A percentile compares a stretch with the other conserved stretches of the same genome.
Conservation (phyloP, 2,888 invertebrate genomes). For the Hololepta plana region DNA sequence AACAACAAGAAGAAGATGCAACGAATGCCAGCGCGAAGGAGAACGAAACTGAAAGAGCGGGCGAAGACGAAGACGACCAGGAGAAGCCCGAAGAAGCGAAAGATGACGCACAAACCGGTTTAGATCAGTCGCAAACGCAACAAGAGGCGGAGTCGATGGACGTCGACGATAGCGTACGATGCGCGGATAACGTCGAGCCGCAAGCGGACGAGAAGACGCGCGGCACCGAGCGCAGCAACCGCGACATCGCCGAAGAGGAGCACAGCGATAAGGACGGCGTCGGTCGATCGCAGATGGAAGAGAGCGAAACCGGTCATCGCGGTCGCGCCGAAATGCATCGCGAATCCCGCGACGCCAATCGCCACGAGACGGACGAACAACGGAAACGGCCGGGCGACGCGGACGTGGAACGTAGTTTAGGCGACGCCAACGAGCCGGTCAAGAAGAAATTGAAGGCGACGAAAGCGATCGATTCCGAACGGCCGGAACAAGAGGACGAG, state of each 20-base stretch:
- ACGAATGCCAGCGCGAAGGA: conserved; percentile 16
- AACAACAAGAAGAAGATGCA: conserved; percentile 15
- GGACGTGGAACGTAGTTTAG: conserved; percentile 52
- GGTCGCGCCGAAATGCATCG: conserved; percentile 26
- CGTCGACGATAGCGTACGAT: conserved; percentile 24
- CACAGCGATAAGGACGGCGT: conserved; percentile 45
- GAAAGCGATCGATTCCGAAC: conserved; percentile 24
- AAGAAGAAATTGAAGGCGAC: conserved; percentile 42
- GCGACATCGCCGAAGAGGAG: conserved; percentile 37
- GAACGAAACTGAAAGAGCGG: conserved; percentile 16
- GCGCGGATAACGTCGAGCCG: conserved; percentile 32
- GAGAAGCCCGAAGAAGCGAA: conserved; percentile 21
- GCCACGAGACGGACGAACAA: conserved; percentile 20
- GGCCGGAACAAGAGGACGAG: conserved; percentile 26
- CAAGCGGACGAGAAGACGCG: not conserved
- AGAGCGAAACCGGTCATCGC: conserved; percentile 51
- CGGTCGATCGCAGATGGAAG: conserved; percentile 58
- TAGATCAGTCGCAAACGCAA: conserved; percentile 22
- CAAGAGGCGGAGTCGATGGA: conserved; percentile 28
- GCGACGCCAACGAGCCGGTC: conserved; percentile 42
- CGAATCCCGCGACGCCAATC: conserved; percentile 17
- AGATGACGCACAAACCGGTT: conserved; percentile 15
- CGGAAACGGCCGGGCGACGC: conserved; percentile 51
- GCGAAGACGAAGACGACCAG: conserved; percentile 19
- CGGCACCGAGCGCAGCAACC: conserved; percentile 21